These are phyloP conservation scores for Coenobita brevimanus DNA, from an alignment of 1,140 invertebrate genomes.

Conservation along the genomic window DNA sequence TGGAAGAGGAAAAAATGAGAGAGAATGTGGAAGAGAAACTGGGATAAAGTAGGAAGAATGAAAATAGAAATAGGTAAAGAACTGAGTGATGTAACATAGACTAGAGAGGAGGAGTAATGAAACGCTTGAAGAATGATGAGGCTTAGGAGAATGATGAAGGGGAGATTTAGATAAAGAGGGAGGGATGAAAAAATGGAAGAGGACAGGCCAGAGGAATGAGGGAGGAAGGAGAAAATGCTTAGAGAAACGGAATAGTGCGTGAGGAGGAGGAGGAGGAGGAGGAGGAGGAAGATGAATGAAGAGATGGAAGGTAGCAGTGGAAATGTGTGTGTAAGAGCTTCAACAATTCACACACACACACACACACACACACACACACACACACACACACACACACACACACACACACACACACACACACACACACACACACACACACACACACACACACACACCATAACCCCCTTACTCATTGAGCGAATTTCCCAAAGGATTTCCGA, in stretches of 20 bases:
- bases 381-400: constrained; percentile 31
- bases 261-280: constrained; percentile 15
- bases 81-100: too few relatives aligned
- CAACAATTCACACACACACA: background rate
- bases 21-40: too few relatives aligned
- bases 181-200: background rate
- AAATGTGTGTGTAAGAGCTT: background rate
- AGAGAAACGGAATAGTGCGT: background rate
- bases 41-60: too few relatives aligned
- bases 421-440: constrained; percentile 43
- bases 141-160: too few relatives aligned
- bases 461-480: constrained; percentile 42
- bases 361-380: background rate
- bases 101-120: too few relatives aligned
- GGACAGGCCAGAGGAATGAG: background rate
- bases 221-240: background rate
- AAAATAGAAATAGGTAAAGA: too few relatives aligned
- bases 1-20: too few relatives aligned
- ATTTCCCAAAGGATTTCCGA: constrained; percentile 49
- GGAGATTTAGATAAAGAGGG: background rate
- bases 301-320: background rate
- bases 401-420: constrained; percentile 35
- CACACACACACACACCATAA: constrained; percentile 31
- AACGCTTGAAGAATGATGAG: too few relatives aligned
- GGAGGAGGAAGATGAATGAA: background rate